These are phyloP conservation scores for Drosophila fuyamai DNA, from an alignment of 1,140 invertebrate species.

Conservation along the genomic window DNA sequence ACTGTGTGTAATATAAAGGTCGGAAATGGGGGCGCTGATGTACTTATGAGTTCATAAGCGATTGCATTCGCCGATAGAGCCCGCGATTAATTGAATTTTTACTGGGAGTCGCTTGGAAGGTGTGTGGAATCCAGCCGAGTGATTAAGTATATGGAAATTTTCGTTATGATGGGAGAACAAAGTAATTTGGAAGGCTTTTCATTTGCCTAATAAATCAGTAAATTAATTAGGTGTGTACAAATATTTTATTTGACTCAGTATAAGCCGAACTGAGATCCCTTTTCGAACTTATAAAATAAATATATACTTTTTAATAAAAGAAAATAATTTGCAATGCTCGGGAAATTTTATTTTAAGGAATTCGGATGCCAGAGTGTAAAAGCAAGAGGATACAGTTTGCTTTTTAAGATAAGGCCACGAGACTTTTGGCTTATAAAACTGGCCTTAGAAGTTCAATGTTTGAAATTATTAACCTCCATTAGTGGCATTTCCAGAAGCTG, in stretches of 20 bases:
- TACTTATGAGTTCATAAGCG: conserved; percentile 67
- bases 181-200: not conserved
- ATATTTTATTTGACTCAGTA: no score
- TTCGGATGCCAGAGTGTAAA: conserved; percentile 2
- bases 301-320: not conserved
- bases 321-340: not conserved
- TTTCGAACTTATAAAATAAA: no score
- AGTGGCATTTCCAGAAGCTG: not conserved
- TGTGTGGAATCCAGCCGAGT: conserved; percentile 47
- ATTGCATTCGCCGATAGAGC: conserved; percentile 70
- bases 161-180: not conserved
- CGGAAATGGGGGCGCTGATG: conserved; percentile 4
- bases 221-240: not conserved
- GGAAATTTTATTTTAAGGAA: not conserved
- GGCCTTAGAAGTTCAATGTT: no score
- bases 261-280: no score
- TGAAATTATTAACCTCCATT: no score
- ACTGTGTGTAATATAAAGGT: not conserved
- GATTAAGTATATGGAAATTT: conserved; percentile 32
- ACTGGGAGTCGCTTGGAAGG: conserved; percentile 24
- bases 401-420: no score
- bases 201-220: not conserved
- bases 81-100: conserved; percentile 73
- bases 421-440: not conserved
- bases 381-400: not conserved